Conservation (phyloP, 2,113 vertebrate genomes). For the Phalacrocorax pelagicus region DNA sequence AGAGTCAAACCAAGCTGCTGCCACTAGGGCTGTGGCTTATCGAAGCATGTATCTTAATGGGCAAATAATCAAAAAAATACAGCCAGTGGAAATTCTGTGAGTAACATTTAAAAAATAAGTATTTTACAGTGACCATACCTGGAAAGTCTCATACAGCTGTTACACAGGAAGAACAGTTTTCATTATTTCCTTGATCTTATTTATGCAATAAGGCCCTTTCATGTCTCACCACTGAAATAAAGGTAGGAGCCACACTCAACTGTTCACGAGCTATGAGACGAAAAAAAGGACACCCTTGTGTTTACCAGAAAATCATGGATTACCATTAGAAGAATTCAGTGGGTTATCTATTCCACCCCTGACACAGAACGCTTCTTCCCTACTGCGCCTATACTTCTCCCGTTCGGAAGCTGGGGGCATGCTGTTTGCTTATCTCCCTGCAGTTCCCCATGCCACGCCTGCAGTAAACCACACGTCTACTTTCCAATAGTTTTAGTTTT, state of each 20-base stretch:
- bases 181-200: neutral
- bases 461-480: neutral
- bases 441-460: neutral
- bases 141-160: neutral
- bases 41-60: neutral
- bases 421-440: neutral
- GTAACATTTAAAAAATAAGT: neutral
- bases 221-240: neutral
- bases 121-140: neutral
- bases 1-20: neutral
- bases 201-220: neutral
- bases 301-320: neutral
- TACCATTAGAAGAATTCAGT: neutral
- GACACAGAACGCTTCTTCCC: neutral
- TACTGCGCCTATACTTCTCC: neutral
- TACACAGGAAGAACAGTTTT: neutral
- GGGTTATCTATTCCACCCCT: neutral
- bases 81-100: neutral
- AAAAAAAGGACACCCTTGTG: neutral
- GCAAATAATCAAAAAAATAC: neutral
- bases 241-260: neutral
- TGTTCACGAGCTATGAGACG: accelerated
- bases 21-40: neutral
- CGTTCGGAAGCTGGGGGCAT: neutral
- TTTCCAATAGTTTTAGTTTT: neutral